A percentile compares a stretch with the other conserved stretches of the same genome.
These are phyloP conservation scores for Anser cygnoides DNA, from an alignment of 2,113 vertebrate species.

Conservation along the genomic window DNA sequence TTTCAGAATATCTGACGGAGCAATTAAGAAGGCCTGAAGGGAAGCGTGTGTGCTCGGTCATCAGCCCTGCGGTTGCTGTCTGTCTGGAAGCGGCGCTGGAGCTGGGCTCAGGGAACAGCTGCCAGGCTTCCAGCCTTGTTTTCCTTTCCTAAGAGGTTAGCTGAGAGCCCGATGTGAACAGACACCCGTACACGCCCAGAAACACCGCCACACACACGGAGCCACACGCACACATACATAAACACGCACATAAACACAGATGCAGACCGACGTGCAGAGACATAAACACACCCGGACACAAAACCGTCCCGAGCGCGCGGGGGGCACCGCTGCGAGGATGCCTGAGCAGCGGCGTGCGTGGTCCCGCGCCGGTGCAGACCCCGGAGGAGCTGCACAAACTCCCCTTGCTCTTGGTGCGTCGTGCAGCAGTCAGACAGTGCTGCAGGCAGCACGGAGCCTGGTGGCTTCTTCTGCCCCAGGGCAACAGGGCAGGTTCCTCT, in stretches of 20 bases:
- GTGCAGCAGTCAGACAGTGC: rapidly evolving
- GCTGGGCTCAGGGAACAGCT: not conserved
- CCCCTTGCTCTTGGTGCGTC: not conserved
- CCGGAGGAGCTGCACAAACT: too few species aligned
- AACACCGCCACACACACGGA: constrained; percentile 22
- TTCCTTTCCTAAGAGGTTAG: constrained; percentile 40
- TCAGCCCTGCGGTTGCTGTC: constrained; percentile 43
- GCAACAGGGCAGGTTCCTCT: not conserved
- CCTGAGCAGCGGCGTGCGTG: too few species aligned
- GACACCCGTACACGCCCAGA: constrained; percentile 6
- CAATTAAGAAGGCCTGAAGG: constrained; percentile 7
- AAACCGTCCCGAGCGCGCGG: not conserved
- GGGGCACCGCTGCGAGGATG: too few species aligned
- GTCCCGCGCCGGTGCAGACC: too few species aligned
- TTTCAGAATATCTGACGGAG: not conserved
- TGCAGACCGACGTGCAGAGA: not conserved
- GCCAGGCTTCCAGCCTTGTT: constrained; percentile 54
- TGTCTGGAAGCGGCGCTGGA: constrained; percentile 34
- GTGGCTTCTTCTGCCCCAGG: not conserved
- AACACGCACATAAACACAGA: constrained; percentile 46
- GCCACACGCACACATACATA: constrained; percentile 35
- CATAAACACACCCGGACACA: not conserved
- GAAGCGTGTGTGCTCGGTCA: constrained; percentile 38
- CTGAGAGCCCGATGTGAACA: not conserved
- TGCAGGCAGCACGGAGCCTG: rapidly evolving